phyloP scores from a whole-genome alignment of 2,797 vertebrate species.

The Trichosurus vulpecula region DNA sequence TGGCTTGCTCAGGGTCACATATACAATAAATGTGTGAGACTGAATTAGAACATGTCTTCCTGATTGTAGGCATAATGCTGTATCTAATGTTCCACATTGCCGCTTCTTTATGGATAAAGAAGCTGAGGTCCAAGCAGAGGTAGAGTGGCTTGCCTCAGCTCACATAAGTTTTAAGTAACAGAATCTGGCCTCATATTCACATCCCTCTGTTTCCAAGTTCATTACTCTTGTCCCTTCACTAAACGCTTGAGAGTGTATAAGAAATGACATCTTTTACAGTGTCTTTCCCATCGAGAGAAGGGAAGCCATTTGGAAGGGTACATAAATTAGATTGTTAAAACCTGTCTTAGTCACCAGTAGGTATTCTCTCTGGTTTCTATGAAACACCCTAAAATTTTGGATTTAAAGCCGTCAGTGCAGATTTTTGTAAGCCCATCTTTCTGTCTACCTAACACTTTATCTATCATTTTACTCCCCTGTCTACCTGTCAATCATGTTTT shows the following conservation, averaged over 20 bases:
- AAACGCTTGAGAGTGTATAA: neutral
- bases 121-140: neutral
- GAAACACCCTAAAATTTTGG: neutral
- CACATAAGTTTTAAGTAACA: neutral
- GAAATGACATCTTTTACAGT: neutral
- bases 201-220: neutral
- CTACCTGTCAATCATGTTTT: slow-evolving; percentile 35
- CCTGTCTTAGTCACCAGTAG: neutral
- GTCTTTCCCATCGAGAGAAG: neutral
- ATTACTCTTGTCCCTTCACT: neutral
- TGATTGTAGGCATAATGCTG: neutral
- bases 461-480: neutral
- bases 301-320: neutral
- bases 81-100: neutral
- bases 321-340: neutral
- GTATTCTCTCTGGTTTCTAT: neutral
- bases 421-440: slow-evolving; percentile 20
- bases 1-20: neutral
- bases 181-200: neutral
- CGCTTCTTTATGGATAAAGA: neutral
- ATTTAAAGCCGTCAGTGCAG: neutral
- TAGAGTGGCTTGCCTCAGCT: neutral
- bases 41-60: neutral
- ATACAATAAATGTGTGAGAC: neutral
- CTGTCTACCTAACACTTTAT: neutral